Evolutionary conservation across 2,113 vertebrate genomes (phyloP), one percentile per base, ranked within the genome.

Genomic region (Rutilus rutilus): DNA sequence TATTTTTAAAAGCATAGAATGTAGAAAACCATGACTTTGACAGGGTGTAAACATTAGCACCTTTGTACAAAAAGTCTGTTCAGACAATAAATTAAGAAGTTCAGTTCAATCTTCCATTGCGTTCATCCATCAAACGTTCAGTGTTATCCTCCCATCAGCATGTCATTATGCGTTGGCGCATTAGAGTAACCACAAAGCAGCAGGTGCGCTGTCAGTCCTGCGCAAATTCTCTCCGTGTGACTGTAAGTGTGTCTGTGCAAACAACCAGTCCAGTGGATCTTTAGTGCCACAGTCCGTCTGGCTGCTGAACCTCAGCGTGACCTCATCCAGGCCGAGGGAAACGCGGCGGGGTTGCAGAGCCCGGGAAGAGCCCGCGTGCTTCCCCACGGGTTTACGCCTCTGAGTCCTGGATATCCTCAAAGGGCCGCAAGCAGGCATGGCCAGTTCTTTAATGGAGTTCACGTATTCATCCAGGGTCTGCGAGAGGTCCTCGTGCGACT

Each of bases 231-330:
- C 36, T 39, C 86, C 88, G 42, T 92, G 89, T 19, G 90, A 91
- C 81, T 91, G 86, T 78, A 90, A 92, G 81, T 95, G 94, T 17
- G 87, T 87, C 80, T 91, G 91, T 36, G 92, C 93, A 90, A 93
- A 96, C 54, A 95, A 90, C 95, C 95, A 96, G 91, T 96, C 95
- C 9, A 96, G 47, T 0, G 95, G 95, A 89, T 96, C 95, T 82
- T 90, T 92, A 15, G 87, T 87, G 57, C 87, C 88, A 45, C 82
- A 86, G 78, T 92, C 92, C 86, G 64, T 85, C 82, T 93, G 92
- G 81, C 89, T 92, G 85, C 86, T 80, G 71, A 87, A 90, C 73
- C 62, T 92, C 6, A 91, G 86, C 17, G 91, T 85, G 23, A 91
- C 82, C 27, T 94, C 93, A n/a, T 94, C 93, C 60, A 64, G 90